Evolutionary conservation across 2,888 invertebrate species (phyloP), one percentile per base, ranked within the genome.

Genomic region (Spilosoma lubricipeda): DNA sequence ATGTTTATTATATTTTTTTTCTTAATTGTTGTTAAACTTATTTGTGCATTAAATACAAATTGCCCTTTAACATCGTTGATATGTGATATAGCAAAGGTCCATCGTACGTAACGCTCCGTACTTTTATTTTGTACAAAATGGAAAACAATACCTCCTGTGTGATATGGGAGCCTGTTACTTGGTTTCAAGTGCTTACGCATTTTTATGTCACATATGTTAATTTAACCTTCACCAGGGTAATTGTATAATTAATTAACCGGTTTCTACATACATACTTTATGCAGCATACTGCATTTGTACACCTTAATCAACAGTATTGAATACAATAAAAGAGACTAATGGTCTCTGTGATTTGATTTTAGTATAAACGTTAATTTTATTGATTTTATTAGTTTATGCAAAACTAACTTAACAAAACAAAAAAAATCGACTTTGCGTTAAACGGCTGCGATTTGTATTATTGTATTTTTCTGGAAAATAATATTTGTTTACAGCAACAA

Each of bases 81-180:
- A 15, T 45, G 15, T 15, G 45, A 15, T 42, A 2, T 42, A 48
- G 3, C 45, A 48, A 20, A 20, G 48, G 52, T 23, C 23, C 52
- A 23, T 52, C 45, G 42, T 48, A 18, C 18, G n/a, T 39, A 63
- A 42, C n/a, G 11, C 15, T 59, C 36, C 27, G 27, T 23, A 52
- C 52, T 52, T 52, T 2, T 52, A 20, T 52, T 52, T 52, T 52
- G 52, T 52, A 23, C 8, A 52, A 59, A 11, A 4, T 36, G 27
- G 48, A 68, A 68, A 68, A 18, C 13, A 67, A 13, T 18, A 75
- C 68, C 82, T 77, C 66, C 68, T 64, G 11, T 15, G 56, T n/a
- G 42, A 76, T 70, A 82, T 82, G 82, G 18, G 20, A 48, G 39
- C 82, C 84, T 79, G 69, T 18, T 81, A 75, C 66, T 36, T 42